Base-by-base conservation (phyloP, 2,797 vertebrate genomes). In the Scolopax bukidnonensis region DNA sequence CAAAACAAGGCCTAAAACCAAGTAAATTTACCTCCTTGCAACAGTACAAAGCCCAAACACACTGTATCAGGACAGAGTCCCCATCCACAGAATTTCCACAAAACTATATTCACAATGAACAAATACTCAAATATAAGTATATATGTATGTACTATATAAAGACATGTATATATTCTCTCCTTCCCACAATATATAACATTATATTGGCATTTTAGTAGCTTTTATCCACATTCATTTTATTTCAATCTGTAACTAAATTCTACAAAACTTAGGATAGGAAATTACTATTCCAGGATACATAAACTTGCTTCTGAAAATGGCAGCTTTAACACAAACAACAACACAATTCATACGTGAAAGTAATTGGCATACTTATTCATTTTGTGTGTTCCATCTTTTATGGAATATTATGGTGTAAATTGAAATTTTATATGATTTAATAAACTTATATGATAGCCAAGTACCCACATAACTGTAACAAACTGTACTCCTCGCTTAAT, bases 341-440 rank as follows among this genome's bases (percentile, higher is more conserved):
- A 93, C 93, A 94, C 80, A 88, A 97, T 92, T 90, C 93, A 96
- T 80, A 96, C 50, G 63, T 87, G 81, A 98, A 98, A 98, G 97
- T 97, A 98, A 97, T 80, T 95, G 96, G 94, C 94, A 94, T 86
- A 94, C 94, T 98, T 98, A 97, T 93, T 97, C 97, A 90, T 95
- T 98, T 95, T 97, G 95, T 94, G 84, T 79, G 93, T 90, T 97
- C 87, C 89, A 96, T 98, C 95, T 97, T 98, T 98, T 96, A 97
- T 87, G 96, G 94, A 97, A 94, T 97, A 97, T 97, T 97, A 96
- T 76, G 81, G 96, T 94, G 94, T 97, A 98, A 98, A 98, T 97
- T 98, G 97, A 98, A 98, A 98, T 97, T 98, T 98, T 97, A 97
- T 96, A 97, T 97, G 96, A 98, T 98, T 98, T 98, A 98, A 98